phyloP scores from a whole-genome alignment of 2,113 vertebrate species.

The Andinoacara biseriatus region DNA sequence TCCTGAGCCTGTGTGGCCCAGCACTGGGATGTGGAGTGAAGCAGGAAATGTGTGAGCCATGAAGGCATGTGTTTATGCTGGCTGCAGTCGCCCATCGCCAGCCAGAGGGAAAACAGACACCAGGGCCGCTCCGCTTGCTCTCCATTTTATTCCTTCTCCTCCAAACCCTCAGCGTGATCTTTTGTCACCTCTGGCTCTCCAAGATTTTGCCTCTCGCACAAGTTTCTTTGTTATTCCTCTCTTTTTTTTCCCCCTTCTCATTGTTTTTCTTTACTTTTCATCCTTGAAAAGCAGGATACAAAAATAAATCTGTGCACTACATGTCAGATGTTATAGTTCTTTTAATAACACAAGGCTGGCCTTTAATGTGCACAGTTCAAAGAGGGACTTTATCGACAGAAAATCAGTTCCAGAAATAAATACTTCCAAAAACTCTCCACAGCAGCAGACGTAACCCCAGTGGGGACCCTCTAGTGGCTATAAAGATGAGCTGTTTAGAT shows the following conservation, averaged over 20 bases:
- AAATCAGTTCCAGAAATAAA: slow-evolving; percentile 22
- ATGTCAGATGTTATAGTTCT: neutral
- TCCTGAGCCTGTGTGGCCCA: slow-evolving; percentile 81
- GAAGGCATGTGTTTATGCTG: slow-evolving; percentile 88
- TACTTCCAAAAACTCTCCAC: neutral
- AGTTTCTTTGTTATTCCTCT: neutral
- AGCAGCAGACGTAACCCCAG: slow-evolving; percentile 32
- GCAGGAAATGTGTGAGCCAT: slow-evolving; percentile 87
- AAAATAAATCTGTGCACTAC: neutral
- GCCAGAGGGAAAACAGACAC: slow-evolving; percentile 83
- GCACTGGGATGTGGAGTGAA: slow-evolving; percentile 76
- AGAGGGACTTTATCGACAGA: neutral
- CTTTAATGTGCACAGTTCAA: slow-evolving; percentile 13
- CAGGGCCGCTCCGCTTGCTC: slow-evolving; percentile 63
- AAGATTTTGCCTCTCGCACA: neutral
- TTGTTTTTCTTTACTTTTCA: slow-evolving; percentile 15
- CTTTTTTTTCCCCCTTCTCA: neutral
- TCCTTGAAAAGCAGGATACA: neutral
- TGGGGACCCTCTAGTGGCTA: slow-evolving; percentile 18
- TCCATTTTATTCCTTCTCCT: slow-evolving; percentile 54
- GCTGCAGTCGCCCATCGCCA: slow-evolving; percentile 81
- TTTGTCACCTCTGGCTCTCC: slow-evolving; percentile 60
- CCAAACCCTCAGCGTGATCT: slow-evolving; percentile 46
- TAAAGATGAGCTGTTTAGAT: slow-evolving; percentile 58
- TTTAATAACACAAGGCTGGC: neutral